Base-by-base conservation (phyloP, 1,140 invertebrate species). In the Belonocnema kinseyi region DNA sequence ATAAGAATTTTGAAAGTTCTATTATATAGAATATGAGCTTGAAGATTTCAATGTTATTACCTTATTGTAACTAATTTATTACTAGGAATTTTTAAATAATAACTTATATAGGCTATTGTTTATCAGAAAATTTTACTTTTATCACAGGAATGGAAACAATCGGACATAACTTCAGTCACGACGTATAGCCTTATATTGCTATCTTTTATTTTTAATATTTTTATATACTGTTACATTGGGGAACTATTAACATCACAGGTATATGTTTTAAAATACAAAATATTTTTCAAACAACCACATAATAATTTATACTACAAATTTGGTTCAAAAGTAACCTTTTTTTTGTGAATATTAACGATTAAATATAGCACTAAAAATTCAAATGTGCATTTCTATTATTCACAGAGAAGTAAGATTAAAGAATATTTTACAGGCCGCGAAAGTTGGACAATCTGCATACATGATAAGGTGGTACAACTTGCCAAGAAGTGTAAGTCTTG, bases 381-480 rank as follows among this genome's bases (percentile, higher is more conserved):
- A 72, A 46, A 66, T 16, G 14, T 16, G 26, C 50, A 61, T 71
- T 72, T 54, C 0, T 33, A 2, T 33, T 54, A 46, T 61, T 11
- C 61, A 61, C n/a, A 61, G 7, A 74, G 50, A 72, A 13, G 17
- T 72, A 51, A 16, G 50, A 79, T 75, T 71, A 71, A n/a, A 71
- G 33, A 56, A 56, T 46, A 7, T 70, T 73, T 54, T 17, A 70
- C 16, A 86, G 85, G 81, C 78, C 2, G 74, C 73, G 10, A 72
- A 82, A 74, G 82, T 86, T 17, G 83, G 82, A 4, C 56, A 61
- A 61, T 58, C 40, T 26, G 53, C 80, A 3, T 88, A 84, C 40
- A 74, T 70, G 13, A 84, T 83, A 6, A 74, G 87, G 19, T 88
- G 86, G 86, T 81, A 88, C 52, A 73, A 61, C 13, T 58, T 89